A percentile compares a stretch with the other conserved stretches of the same genome.
These are phyloP conservation scores for Drosophila pruinosa DNA, from an alignment of 1,140 invertebrate genomes.

Conservation along the genomic window DNA sequence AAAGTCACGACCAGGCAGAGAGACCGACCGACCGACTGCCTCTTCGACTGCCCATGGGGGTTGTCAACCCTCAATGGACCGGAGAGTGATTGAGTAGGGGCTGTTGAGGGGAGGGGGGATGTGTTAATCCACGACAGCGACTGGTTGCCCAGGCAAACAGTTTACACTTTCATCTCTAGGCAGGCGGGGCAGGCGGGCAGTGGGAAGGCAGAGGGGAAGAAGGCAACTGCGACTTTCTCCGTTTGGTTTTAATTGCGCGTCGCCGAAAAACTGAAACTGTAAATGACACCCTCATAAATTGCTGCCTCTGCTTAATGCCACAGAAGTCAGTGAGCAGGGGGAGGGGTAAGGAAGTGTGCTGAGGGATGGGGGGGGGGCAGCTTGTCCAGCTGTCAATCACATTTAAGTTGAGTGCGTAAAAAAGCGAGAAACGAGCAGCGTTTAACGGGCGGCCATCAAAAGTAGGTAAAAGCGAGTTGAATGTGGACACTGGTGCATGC, in stretches of 20 bases:
- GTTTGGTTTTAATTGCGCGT: slow-evolving; percentile 58
- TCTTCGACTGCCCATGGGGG: slow-evolving; percentile 10
- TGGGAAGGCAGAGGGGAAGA: slow-evolving; percentile 13
- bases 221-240: slow-evolving; percentile 28
- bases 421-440: slow-evolving; percentile 63
- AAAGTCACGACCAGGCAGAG: slow-evolving; percentile 10
- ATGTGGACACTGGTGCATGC: not conserved
- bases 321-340: not conserved
- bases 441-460: slow-evolving; percentile 59
- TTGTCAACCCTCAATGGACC: slow-evolving; percentile 20
- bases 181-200: not conserved
- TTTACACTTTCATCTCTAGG: slow-evolving; percentile 37
- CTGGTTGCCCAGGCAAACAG: slow-evolving; percentile 1
- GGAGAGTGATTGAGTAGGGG: not conserved
- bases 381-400: slow-evolving; percentile 72
- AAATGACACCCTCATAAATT: slow-evolving; percentile 66
- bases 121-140: slow-evolving; percentile 57
- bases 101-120: slow-evolving; percentile 9
- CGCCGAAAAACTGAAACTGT: slow-evolving; percentile 39
- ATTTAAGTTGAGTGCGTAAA: slow-evolving; percentile 56
- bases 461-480: not conserved
- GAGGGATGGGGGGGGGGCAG: not conserved
- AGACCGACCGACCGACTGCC: not conserved
- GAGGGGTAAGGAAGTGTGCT: too few relatives aligned
- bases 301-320: slow-evolving; percentile 7